phyloP scores from a whole-genome alignment of 2,888 invertebrate genomes.

The Callimorpha dominula region DNA sequence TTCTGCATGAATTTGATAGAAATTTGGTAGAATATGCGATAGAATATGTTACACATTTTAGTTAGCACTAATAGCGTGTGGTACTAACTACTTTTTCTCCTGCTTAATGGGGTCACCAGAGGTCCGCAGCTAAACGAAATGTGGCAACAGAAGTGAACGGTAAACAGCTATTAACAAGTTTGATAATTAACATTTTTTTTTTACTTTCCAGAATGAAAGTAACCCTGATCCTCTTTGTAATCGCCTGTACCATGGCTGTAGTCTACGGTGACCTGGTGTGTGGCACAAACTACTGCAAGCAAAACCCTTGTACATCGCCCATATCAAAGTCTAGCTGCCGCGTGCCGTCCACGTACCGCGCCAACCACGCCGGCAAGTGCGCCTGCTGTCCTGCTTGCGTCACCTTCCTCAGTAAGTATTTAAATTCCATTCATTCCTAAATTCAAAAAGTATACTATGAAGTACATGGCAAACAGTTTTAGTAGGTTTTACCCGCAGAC shows the following conservation, averaged over 20 bases:
- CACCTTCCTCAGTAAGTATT: constrained; percentile 69
- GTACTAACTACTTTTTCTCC: too few species aligned
- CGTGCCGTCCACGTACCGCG: constrained; percentile 66
- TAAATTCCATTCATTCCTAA: not conserved
- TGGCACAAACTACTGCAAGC: constrained; percentile 76
- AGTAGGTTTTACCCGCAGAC: too few species aligned
- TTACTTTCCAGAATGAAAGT: constrained; percentile 72
- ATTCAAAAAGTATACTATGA: not conserved
- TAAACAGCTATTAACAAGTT: not conserved
- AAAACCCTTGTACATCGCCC: constrained; percentile 67
- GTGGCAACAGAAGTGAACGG: too few species aligned
- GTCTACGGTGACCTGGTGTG: constrained; percentile 77
- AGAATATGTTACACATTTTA: too few species aligned
- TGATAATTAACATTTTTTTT: not conserved
- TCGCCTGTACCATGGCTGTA: constrained; percentile 68
- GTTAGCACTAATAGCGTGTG: too few species aligned
- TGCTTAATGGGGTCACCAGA: too few species aligned
- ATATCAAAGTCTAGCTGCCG: constrained; percentile 65
- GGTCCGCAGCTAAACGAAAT: too few species aligned
- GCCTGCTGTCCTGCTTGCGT: constrained; percentile 83
- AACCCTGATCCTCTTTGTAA: constrained; percentile 61
- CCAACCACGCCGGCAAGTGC: constrained; percentile 77
- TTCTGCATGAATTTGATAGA: too few species aligned
- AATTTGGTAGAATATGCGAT: too few species aligned
- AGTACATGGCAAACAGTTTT: not conserved